Conservation (phyloP, 2,113 vertebrate species). For the Deroptyus accipitrinus region DNA sequence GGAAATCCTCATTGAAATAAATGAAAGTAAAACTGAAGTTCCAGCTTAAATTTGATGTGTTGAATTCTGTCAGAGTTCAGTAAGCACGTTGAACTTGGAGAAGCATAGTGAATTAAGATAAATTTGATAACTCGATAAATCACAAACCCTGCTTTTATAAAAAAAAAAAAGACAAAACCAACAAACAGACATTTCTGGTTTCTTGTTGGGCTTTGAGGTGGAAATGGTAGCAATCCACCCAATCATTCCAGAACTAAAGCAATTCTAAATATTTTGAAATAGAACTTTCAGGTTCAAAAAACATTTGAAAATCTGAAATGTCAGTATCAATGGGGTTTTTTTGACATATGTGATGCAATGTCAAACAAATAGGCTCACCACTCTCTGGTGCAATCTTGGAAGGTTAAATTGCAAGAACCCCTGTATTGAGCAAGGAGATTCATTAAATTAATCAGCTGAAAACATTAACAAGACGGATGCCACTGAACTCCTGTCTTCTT, state of each 20-base stretch:
- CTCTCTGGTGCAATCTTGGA: neutral
- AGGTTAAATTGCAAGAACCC: neutral
- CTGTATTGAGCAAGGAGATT: neutral
- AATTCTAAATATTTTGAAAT: neutral
- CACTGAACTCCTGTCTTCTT: neutral
- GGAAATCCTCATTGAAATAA: neutral
- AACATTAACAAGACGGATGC: neutral
- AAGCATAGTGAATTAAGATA: neutral
- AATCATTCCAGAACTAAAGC: neutral
- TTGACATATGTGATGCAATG: neutral
- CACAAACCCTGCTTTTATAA: neutral
- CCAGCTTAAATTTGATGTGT: neutral
- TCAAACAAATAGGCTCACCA: neutral
- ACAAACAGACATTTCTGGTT: neutral
- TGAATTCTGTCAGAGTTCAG: neutral
- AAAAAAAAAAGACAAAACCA: neutral
- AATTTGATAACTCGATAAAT: neutral
- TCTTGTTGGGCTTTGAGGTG: neutral
- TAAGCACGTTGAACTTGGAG: neutral
- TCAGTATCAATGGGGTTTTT: neutral
- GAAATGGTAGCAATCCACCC: neutral
- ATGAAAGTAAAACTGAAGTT: neutral
- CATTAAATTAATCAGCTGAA: neutral
- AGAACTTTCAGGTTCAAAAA: neutral
- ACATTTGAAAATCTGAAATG: neutral